A percentile compares a stretch with the other conserved stretches of the same genome.
phyloP scores from a whole-genome alignment of 2,797 vertebrate genomes.

The Centroberyx gerrardi region DNA sequence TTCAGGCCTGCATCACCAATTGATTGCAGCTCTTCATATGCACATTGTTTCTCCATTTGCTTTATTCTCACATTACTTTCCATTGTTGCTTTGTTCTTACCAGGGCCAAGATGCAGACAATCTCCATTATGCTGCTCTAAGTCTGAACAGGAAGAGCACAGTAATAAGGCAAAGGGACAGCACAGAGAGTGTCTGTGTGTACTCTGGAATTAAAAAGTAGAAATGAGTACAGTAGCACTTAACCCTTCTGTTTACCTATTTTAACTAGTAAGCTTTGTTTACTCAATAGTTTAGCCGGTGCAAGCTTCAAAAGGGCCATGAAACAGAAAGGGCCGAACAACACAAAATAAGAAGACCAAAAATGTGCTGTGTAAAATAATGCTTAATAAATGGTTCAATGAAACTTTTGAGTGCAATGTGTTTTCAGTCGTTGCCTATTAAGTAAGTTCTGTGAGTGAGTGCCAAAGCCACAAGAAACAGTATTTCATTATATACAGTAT shows the following conservation, averaged over 20 bases:
- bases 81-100: neutral
- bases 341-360: neutral
- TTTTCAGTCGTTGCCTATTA: neutral
- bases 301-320: no score
- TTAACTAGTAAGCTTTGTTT: no score
- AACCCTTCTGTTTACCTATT: no score
- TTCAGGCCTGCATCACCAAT: no score
- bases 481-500: no score
- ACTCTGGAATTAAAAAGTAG: slow-evolving; percentile 46
- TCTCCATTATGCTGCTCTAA: slow-evolving; percentile 61
- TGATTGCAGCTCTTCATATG: neutral
- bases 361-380: slow-evolving; percentile 16
- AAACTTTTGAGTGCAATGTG: neutral
- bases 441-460: neutral
- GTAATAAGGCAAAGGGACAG: neutral
- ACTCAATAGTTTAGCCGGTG: no score
- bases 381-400: slow-evolving; percentile 9
- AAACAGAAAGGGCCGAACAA: no score
- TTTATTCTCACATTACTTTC: neutral
- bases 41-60: no score
- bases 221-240: neutral
- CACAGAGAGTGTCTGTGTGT: slow-evolving; percentile 28
- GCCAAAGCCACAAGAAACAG: no score
- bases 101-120: slow-evolving; percentile 35
- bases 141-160: slow-evolving; percentile 19